Evolutionary conservation across 2,888 invertebrate genomes (phyloP).

Genomic region (Philonicus albiceps): DNA sequence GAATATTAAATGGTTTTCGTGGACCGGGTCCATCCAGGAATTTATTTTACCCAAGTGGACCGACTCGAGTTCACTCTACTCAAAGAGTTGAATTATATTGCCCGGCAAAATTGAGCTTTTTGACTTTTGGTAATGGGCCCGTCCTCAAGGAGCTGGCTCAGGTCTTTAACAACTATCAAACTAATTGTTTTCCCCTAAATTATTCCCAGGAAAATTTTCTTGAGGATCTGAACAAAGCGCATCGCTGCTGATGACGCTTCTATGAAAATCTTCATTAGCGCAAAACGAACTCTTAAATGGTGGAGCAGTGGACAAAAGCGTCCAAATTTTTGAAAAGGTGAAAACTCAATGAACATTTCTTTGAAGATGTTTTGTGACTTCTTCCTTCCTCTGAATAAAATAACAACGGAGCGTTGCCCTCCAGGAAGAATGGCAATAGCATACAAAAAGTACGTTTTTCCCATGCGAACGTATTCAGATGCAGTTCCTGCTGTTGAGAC

Average conservation of each 20-base stretch:
- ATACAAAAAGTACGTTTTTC: neutral
- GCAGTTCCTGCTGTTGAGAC: neutral
- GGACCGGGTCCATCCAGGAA: neutral
- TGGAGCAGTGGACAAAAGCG: neutral
- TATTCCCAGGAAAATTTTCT: neutral
- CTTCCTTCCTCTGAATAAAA: neutral
- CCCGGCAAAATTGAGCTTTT: neutral
- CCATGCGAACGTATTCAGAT: neutral
- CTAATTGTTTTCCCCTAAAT: neutral
- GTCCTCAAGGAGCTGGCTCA: neutral
- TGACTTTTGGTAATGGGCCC: neutral
- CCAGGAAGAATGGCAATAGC: neutral
- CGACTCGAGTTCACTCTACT: neutral
- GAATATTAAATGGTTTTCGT: neutral
- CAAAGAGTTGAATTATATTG: neutral
- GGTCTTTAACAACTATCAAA: neutral
- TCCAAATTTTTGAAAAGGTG: neutral
- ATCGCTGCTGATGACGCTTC: neutral
- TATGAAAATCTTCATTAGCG: neutral
- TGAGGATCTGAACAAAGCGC: neutral
- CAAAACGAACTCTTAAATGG: neutral
- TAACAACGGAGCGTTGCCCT: neutral
- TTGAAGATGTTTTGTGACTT: neutral
- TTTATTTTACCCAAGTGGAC: neutral
- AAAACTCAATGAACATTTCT: neutral